Conservation (phyloP, 2,797 vertebrate genomes). For the Gambusia yucatana region DNA sequence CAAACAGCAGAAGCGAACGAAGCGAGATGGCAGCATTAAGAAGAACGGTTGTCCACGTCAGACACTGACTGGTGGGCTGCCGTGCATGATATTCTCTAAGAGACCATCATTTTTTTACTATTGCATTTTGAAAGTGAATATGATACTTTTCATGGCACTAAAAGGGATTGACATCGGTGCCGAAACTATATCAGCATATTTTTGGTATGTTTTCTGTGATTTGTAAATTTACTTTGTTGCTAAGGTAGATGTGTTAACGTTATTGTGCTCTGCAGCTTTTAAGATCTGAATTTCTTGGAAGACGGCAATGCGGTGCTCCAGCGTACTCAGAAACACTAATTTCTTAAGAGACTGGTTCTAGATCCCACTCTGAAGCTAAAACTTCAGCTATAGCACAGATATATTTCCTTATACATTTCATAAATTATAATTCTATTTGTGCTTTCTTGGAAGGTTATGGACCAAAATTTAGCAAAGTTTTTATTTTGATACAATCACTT, state of each 20-base stretch:
- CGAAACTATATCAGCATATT: slow-evolving; percentile 24
- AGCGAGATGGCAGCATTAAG: not conserved
- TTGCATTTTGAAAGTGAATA: slow-evolving; percentile 22
- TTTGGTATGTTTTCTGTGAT: slow-evolving; percentile 61
- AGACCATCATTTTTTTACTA: slow-evolving; percentile 62
- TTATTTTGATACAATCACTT: slow-evolving; percentile 54
- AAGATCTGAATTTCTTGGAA: slow-evolving; percentile 31
- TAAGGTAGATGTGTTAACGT: slow-evolving; percentile 63
- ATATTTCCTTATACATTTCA: slow-evolving; percentile 32
- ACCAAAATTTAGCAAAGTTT: slow-evolving; percentile 70
- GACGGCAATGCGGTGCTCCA: slow-evolving; percentile 36
- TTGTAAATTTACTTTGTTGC: slow-evolving; percentile 65
- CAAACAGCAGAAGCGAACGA: slow-evolving; percentile 9
- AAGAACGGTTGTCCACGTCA: slow-evolving; percentile 67
- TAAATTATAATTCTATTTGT: slow-evolving; percentile 34
- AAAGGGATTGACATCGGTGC: slow-evolving; percentile 32
- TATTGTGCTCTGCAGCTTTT: slow-evolving; percentile 48
- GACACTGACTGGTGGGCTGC: slow-evolving; percentile 77
- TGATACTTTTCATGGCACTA: slow-evolving; percentile 22
- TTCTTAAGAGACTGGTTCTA: slow-evolving; percentile 36
- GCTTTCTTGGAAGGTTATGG: slow-evolving; percentile 67
- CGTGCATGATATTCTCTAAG: slow-evolving; percentile 39
- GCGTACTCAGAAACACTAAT: slow-evolving; percentile 57
- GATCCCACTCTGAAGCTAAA: slow-evolving; percentile 22
- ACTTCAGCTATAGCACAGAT: slow-evolving; percentile 21